Evolutionary conservation across 2,888 invertebrate genomes (phyloP).

Genomic region (Gymnocheta viridis): DNA sequence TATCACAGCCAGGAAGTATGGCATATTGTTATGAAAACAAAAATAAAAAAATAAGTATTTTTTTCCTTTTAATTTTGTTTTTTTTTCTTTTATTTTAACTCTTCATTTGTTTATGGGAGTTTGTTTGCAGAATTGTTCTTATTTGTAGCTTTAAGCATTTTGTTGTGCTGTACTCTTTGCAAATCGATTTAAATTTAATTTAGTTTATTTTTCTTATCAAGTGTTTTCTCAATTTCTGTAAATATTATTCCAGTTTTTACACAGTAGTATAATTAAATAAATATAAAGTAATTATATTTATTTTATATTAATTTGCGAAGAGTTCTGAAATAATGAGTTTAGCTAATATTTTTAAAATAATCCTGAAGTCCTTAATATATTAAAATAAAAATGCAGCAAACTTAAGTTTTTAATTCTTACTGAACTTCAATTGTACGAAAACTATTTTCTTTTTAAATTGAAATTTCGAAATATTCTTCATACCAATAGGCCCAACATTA

Average conservation of each 20-base stretch:
- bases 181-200: constrained; percentile 70
- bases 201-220: constrained; percentile 59
- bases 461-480: too few species aligned
- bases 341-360: not conserved
- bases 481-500: too few species aligned
- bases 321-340: not conserved
- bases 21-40: constrained; percentile 43
- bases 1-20: constrained; percentile 30
- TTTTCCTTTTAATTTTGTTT: constrained; percentile 12
- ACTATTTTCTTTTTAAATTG: too few species aligned
- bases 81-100: not conserved
- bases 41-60: not conserved
- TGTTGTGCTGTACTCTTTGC: constrained; percentile 32
- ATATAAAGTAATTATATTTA: not conserved
- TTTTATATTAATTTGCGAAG: not conserved
- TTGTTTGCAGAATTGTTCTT: constrained; percentile 15
- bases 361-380: not conserved
- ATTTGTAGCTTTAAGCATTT: constrained; percentile 22
- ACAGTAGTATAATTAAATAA: constrained; percentile 11
- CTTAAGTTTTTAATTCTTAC: too few species aligned
- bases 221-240: not conserved
- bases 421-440: too few species aligned
- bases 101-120: constrained; percentile 13
- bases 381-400: not conserved
- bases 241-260: not conserved